These are phyloP conservation scores for Craseonycteris thonglongyai DNA, from an alignment of 2,113 vertebrate genomes.

Conservation along the genomic window DNA sequence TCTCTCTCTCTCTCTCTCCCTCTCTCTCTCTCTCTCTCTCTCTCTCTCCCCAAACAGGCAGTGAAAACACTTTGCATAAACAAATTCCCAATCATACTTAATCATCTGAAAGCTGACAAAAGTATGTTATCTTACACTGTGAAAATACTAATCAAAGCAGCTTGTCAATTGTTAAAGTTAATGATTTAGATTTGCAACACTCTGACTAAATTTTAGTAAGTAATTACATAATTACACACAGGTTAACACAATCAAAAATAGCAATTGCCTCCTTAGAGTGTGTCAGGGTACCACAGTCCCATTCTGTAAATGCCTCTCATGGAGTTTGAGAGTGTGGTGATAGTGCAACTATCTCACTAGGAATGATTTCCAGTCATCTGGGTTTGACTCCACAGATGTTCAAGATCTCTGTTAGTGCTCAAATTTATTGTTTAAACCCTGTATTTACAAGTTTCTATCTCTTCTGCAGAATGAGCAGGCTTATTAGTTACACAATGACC, in stretches of 20 bases:
- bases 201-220: slow-evolving; percentile 82
- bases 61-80: slow-evolving; percentile 84
- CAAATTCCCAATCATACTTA: slow-evolving; percentile 83
- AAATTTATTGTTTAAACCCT: neutral
- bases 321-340: neutral
- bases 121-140: slow-evolving; percentile 76
- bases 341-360: neutral
- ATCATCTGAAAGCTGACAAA: slow-evolving; percentile 84
- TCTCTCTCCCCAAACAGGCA: slow-evolving; percentile 64
- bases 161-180: slow-evolving; percentile 86
- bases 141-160: slow-evolving; percentile 86
- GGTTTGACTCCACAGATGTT: neutral
- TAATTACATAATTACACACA: slow-evolving; percentile 85
- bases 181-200: slow-evolving; percentile 84
- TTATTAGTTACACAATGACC: neutral
- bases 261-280: slow-evolving; percentile 73
- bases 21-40: slow-evolving; percentile 2
- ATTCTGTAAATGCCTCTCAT: slow-evolving; percentile 6
- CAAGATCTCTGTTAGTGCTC: neutral
- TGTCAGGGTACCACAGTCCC: neutral
- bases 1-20: slow-evolving; percentile 13
- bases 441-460: neutral
- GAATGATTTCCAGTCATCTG: neutral
- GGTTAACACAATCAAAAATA: slow-evolving; percentile 84
- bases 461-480: neutral